Base-by-base conservation (phyloP, 2,113 vertebrate genomes). In the Etheostoma spectabile region DNA sequence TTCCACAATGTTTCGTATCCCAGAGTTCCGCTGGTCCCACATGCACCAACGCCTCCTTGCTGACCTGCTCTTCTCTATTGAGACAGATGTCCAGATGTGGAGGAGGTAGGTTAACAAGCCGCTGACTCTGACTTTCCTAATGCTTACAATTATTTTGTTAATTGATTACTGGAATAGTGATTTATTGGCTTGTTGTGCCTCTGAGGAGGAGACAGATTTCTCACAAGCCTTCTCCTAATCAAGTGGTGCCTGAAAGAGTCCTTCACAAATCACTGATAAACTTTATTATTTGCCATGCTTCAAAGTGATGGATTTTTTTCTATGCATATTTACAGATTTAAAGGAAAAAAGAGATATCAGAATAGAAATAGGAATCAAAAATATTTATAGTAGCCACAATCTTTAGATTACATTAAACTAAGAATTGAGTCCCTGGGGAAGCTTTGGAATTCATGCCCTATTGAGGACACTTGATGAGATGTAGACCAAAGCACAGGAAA, bases 81-180 rank as follows among this genome's bases (percentile, higher is more conserved):
- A 99, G 93, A 99, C 98, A 11, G 98, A 99, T 49, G 95, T 99
- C 84, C 98, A 99, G 87, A 98, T 99, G 97, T 99, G 98, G 98
- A 96, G 98, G 93, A 99, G 98, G 98, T 99, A 59, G 53, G 60
- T 12, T 4, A 4, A 55, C 51, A 24, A 57, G 30, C 5, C 0
- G 5, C 66, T 33, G 69, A 60, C 63, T 64, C 15, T 61, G 53
- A 66, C 51, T 81, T 63, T 22, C n/a, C 65, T 52, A 5, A 48
- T 77, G 55, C 74, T 22, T 22, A 70, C 60, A 68, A 59, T 66
- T 46, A 69, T 76, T 70, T 52, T 62, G 27, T 63, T 71, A 77
- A 81, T 62, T 22, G 52, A 75, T 86, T 72, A 46, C 60, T 46
- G 42, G 82, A 76, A 35, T 74, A 88, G 14, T 79, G 76, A 73